Evolutionary conservation across 2,888 invertebrate genomes (phyloP).

Genomic region (Troides oblongomaculatus): DNA sequence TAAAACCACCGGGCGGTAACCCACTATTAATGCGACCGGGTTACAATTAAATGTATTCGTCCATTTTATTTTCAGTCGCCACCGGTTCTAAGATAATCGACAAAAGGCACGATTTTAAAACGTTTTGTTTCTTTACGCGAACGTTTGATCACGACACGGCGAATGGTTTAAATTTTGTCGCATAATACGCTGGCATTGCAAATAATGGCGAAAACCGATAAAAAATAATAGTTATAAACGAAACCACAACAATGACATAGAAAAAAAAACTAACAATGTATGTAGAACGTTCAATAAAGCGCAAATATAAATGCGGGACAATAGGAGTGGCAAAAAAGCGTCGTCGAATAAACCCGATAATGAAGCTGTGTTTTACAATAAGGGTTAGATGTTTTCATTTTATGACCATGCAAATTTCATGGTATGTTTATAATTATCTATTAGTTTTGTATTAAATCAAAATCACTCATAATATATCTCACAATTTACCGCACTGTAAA

Average conservation of each 20-base stretch:
- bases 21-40: constrained; percentile 50
- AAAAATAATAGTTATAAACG: constrained; percentile 52
- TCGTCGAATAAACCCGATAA: constrained; percentile 44
- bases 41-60: constrained; percentile 47
- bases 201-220: no score
- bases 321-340: constrained; percentile 39
- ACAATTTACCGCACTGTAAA: no score
- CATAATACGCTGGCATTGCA: no score
- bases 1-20: constrained; percentile 52
- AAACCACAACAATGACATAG: constrained; percentile 46
- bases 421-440: no score
- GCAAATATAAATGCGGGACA: constrained; percentile 42
- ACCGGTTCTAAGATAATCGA: constrained; percentile 56
- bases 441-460: no score
- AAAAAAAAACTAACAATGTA: constrained; percentile 55
- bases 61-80: constrained; percentile 48
- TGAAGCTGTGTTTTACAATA: constrained; percentile 38
- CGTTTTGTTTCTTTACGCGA: constrained; percentile 46
- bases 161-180: constrained; percentile 40
- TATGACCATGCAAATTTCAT: no score
- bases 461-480: no score
- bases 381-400: no score
- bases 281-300: constrained; percentile 36
- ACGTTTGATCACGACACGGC: constrained; percentile 57
- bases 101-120: constrained; percentile 45